Conservation (phyloP, 2,797 vertebrate species). For the Threskiornis aethiopicus region DNA sequence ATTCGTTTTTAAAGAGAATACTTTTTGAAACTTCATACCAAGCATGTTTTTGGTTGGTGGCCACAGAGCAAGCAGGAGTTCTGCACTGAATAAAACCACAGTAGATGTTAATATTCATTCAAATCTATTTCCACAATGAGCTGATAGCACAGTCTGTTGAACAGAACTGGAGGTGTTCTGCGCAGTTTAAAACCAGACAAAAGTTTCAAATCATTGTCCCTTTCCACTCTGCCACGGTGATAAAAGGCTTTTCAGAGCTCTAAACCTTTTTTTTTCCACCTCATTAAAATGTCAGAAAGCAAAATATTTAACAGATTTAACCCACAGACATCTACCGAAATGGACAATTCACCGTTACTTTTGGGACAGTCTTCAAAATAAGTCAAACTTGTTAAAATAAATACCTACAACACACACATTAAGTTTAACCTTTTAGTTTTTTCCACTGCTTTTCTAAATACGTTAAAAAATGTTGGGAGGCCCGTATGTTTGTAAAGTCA, state of each 20-base stretch:
- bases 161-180: background rate
- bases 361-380: background rate
- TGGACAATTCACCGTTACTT: background rate
- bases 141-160: background rate
- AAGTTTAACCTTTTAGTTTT: background rate
- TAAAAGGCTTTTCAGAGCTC: background rate
- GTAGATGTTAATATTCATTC: background rate
- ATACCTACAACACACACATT: background rate
- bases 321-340: background rate
- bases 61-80: background rate
- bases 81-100: background rate
- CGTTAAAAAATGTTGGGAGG: background rate
- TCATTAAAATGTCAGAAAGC: background rate
- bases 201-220: background rate
- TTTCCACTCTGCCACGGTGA: background rate
- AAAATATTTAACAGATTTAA: background rate
- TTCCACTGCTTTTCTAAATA: background rate
- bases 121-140: background rate
- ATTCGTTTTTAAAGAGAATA: background rate
- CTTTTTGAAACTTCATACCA: background rate
- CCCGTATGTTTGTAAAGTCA: background rate
- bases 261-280: rapidly evolving
- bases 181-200: background rate
- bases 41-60: background rate
- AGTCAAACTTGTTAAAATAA: background rate